Evolutionary conservation across 2,113 vertebrate species (phyloP).

Genomic region (Puntigrus tetrazona): DNA sequence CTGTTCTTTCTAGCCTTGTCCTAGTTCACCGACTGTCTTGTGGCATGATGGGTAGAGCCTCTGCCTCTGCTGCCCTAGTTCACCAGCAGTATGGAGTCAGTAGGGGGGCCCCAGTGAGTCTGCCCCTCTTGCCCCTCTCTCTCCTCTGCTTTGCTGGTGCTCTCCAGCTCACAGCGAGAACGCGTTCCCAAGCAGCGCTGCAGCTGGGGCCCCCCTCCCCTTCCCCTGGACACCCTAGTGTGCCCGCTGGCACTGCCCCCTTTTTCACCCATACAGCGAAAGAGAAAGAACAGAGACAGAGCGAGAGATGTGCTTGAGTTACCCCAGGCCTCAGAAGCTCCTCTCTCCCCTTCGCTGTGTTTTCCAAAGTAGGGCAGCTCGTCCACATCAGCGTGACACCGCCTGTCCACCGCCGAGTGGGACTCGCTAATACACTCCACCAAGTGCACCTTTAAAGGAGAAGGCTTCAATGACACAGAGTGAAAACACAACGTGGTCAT

Average conservation of each 20-base stretch:
- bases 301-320: constrained; percentile 34
- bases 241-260: constrained; percentile 57
- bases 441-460: constrained; percentile 31
- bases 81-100: constrained; percentile 53
- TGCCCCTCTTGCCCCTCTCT: constrained; percentile 10
- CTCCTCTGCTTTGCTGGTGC: constrained; percentile 49
- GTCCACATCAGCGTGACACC: constrained; percentile 65
- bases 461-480: constrained; percentile 28
- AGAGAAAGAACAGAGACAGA: constrained; percentile 40
- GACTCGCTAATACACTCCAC: constrained; percentile 57
- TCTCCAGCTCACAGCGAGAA: constrained; percentile 57
- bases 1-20: constrained; percentile 39
- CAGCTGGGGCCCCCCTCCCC: constrained; percentile 61
- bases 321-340: constrained; percentile 54
- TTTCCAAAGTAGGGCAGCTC: constrained; percentile 70
- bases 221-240: constrained; percentile 40
- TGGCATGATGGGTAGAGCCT: constrained; percentile 35
- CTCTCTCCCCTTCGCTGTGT: constrained; percentile 41
- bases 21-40: constrained; percentile 45
- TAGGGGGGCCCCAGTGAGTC: constrained; percentile 46
- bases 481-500: background rate
- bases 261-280: constrained; percentile 53
- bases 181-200: constrained; percentile 55
- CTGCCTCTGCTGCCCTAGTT: constrained; percentile 60
- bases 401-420: constrained; percentile 55